Base-by-base conservation (phyloP, 2,113 vertebrate genomes). In the Zosterops pallidus region DNA sequence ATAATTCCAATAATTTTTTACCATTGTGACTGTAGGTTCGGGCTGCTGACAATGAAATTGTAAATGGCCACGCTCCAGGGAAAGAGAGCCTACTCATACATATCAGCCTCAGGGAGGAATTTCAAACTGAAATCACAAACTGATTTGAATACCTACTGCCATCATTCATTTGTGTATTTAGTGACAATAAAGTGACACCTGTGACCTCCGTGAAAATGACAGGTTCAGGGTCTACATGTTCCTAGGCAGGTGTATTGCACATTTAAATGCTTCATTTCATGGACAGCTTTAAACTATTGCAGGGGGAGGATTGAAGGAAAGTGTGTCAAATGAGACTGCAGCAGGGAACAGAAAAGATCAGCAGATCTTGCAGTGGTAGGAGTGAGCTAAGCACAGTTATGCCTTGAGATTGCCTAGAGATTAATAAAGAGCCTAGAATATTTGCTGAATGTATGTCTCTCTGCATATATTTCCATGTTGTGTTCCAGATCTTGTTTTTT, bases 251-350 rank as follows among this genome's bases (percentile, higher is more conserved):
- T 14, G 5, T 26, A 31, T 22, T 44, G 5, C 19, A 74, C 49
- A 88, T 62, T 24, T 77, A 47, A 83, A 44, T 25, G 10, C 25
- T 86, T 88, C 24, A 77, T 78, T 60, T 83, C 13, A 39, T 24
- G 37, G 41, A 20, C 14, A 62, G 7, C 7, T 87, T 90, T 74
- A 50, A 17, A 35, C 4, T 76, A 15, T 12, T 56, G 23, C 3
- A 5, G 7, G 4, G 4, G 31, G 11, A 42, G 2, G 6, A 6
- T 1, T 11, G 19, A n/a, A 9, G 12, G 13, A 26, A 82, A 15
- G 24, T 49, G n/a, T 26, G 9, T 52, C 56, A 44, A 53, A 69
- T 24, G 31, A 42, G 28, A 77, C 33, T 4, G 6, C 50, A 69
- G 3, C 12, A 76, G 56, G 13, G 44, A n/a, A 37, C 1, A 28